These are phyloP conservation scores for Agriopis leucophaearia DNA, from an alignment of 2,888 invertebrate species.

Conservation along the genomic window DNA sequence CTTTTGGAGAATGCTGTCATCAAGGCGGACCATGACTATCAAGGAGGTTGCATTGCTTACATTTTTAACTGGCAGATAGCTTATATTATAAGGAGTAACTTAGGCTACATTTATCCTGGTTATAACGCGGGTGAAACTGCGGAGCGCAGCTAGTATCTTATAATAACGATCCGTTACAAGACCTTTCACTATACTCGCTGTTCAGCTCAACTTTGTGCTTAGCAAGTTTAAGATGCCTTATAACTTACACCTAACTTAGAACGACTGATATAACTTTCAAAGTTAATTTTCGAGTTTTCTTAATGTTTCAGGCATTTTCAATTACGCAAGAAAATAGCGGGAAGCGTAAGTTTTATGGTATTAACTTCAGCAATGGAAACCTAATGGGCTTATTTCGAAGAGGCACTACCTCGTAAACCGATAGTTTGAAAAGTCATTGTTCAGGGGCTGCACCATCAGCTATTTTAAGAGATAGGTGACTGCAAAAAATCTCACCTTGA, in stretches of 20 bases:
- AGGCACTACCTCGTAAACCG: background rate
- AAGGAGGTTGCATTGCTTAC: too few species aligned
- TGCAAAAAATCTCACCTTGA: too few species aligned
- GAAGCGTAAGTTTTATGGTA: constrained; percentile 17
- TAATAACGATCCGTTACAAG: background rate
- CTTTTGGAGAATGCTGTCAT: too few species aligned
- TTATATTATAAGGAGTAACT: too few species aligned
- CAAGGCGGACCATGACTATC: too few species aligned
- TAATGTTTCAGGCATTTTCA: constrained; percentile 29
- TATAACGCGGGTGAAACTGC: too few species aligned
- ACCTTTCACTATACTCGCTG: background rate
- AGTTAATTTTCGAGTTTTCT: constrained; percentile 30
- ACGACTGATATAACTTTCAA: constrained; percentile 27
- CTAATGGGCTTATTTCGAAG: background rate
- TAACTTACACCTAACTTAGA: constrained; percentile 31
- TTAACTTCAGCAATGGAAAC: constrained; percentile 8
- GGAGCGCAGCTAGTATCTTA: background rate
- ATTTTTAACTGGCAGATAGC: too few species aligned
- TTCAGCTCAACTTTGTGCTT: constrained; percentile 25
- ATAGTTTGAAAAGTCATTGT: background rate
- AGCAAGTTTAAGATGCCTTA: constrained; percentile 24
- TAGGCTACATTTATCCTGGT: too few species aligned
- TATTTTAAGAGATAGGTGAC: too few species aligned
- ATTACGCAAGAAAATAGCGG: constrained; percentile 19
- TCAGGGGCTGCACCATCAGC: too few species aligned